These are phyloP conservation scores for Andrena fulva DNA, from an alignment of 2,888 invertebrate species.

Conservation along the genomic window DNA sequence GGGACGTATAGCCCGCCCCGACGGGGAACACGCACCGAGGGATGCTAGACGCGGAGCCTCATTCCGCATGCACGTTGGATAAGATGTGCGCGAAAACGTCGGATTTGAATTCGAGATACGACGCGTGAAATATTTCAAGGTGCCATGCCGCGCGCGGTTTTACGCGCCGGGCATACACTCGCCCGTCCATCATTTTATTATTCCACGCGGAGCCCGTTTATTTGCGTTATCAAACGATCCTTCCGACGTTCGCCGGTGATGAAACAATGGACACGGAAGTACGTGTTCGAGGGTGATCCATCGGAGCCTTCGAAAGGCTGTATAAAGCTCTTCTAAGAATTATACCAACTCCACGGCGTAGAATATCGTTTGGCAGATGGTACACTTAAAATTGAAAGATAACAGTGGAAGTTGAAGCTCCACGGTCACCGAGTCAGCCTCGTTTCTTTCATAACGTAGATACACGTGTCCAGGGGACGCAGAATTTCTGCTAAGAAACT, in stretches of 20 bases:
- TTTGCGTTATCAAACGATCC: constrained; percentile 4
- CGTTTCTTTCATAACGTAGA: too few relatives aligned
- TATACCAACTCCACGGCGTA: too few relatives aligned
- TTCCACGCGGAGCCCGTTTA: constrained; percentile 8
- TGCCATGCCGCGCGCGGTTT: constrained; percentile 9
- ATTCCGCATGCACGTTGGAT: constrained; percentile 16
- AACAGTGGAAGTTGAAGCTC: too few relatives aligned
- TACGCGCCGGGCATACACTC: background rate
- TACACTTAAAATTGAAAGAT: too few relatives aligned
- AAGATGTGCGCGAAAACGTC: constrained; percentile 32
- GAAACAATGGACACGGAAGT: background rate
- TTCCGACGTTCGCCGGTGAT: background rate
- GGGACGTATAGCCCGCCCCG: background rate
- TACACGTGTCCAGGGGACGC: too few relatives aligned
- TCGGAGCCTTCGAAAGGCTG: background rate
- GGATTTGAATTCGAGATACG: constrained; percentile 48
- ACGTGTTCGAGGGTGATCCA: background rate
- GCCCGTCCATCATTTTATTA: background rate
- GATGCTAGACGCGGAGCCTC: background rate
- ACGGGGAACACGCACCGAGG: constrained; percentile 6
- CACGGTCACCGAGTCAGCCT: too few relatives aligned
- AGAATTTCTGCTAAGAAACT: too few relatives aligned
- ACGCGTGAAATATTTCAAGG: constrained; percentile 24
- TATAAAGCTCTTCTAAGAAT: background rate
- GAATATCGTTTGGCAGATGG: too few relatives aligned